These are phyloP conservation scores for Autographa gamma DNA, from an alignment of 2,888 invertebrate genomes.

Conservation along the genomic window DNA sequence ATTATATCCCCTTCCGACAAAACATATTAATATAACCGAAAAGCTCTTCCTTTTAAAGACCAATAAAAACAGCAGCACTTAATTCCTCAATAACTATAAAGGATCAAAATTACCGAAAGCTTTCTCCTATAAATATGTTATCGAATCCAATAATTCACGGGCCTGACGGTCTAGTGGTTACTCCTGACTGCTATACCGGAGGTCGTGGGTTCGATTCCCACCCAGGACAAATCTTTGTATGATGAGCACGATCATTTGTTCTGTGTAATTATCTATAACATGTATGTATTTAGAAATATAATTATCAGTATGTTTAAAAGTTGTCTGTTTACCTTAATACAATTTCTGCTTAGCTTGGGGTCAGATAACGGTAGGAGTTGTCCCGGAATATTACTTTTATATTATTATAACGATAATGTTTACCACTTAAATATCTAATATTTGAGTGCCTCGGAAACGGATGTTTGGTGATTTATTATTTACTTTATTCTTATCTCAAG, in stretches of 20 bases:
- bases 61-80: slow-evolving; percentile 25
- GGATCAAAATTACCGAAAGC: slow-evolving; percentile 14
- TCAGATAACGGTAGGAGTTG: too few species aligned
- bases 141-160: background rate
- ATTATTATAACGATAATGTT: background rate
- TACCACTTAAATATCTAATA: slow-evolving; percentile 44
- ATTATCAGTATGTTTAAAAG: too few species aligned
- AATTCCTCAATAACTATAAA: slow-evolving; percentile 31
- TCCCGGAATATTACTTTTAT: too few species aligned
- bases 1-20: background rate
- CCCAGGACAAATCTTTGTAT: too few species aligned
- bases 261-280: too few species aligned
- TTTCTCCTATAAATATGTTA: slow-evolving; percentile 31
- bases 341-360: too few species aligned
- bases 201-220: too few species aligned
- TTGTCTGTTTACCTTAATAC: too few species aligned
- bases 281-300: too few species aligned
- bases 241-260: too few species aligned
- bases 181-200: too few species aligned
- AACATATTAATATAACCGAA: background rate
- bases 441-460: slow-evolving; percentile 63
- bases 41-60: background rate
- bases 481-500: slow-evolving; percentile 61
- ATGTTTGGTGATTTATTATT: slow-evolving; percentile 68
- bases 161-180: too few species aligned